Evolutionary conservation across 2,888 invertebrate genomes (phyloP), one percentile per base, ranked within the genome.

Genomic region (Sinopyrophorus schimmeli): DNA sequence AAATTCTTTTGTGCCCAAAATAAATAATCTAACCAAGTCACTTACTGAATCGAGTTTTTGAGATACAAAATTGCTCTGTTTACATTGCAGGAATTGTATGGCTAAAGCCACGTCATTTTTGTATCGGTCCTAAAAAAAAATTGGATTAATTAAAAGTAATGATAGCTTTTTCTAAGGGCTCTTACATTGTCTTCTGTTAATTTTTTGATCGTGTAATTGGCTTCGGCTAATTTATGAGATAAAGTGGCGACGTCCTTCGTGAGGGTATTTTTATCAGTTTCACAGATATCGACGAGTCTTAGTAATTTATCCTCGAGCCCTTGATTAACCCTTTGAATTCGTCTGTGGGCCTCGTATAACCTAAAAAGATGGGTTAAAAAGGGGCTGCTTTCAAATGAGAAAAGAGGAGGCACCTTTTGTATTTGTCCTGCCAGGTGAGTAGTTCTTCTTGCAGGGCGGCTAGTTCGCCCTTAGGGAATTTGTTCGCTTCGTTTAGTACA

Each of bases 301-400:
- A 96, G 76, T 53, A 96, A 76, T 72, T 95, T 96, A 71, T 96
- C 96, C 77, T 96, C 96, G 62, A 96, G 78, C 61, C 87, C 89
- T 77, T 95, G 94, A 75, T 96, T 96, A 26, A 96, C 86, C 74
- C 90, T 92, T 74, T 95, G 95, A 47, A 96, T 86, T 66, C 92
- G 83, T 70, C 92, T 91, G 68, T 96, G 93, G 42, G 93, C 92
- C 69, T 96, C 95, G 74, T 90, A 86, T 60, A 96, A 80, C 65
- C 95, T 89, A 68, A 58, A 74, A n/a, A n/a, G n/a, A n/a, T n/a
- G n/a, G 11, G n/a, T 16, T 15, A 2, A 15, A 16, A 9, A 3
- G 6, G n/a, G 4, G 15, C n/a, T 12, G 27, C 7, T 34, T 54
- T n/a, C n/a, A n/a, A n/a, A n/a, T n/a, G n/a, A n/a, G n/a, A n/a